Conservation (phyloP, 2,888 invertebrate species). For the Dendrolimus pini region DNA sequence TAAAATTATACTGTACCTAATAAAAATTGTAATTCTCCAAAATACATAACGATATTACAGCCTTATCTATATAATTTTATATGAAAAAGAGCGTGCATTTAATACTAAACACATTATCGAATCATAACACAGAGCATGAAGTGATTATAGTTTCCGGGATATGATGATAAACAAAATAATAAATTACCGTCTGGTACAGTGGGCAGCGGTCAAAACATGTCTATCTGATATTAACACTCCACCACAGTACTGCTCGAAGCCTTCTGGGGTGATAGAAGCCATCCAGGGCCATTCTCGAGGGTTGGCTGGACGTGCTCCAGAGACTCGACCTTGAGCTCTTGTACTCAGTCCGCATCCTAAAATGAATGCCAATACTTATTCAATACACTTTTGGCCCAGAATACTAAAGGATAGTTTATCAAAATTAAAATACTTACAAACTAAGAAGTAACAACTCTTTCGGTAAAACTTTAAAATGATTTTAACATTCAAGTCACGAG, state of each 20-base stretch:
- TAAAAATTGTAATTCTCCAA: too few species aligned
- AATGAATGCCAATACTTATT: neutral
- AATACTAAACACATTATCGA: too few species aligned
- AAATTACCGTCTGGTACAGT: constrained; percentile 79
- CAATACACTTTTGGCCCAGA: neutral
- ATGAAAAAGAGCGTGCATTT: too few species aligned
- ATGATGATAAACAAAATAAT: constrained; percentile 9
- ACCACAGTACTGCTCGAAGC: constrained; percentile 83
- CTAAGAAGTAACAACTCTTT: too few species aligned
- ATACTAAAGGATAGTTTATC: too few species aligned
- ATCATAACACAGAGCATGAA: too few species aligned
- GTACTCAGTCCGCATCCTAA: constrained; percentile 77
- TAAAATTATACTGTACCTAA: too few species aligned
- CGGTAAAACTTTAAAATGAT: too few species aligned
- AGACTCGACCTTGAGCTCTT: constrained; percentile 67
- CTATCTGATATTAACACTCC: constrained; percentile 87
- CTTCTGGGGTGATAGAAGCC: constrained; percentile 82
- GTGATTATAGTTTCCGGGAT: neutral
- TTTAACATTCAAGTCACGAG: too few species aligned
- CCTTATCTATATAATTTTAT: too few species aligned
- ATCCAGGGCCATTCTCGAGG: constrained; percentile 90
- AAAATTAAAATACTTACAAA: too few species aligned
- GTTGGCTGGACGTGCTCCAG: constrained; percentile 80
- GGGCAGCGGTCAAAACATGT: constrained; percentile 87
- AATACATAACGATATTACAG: too few species aligned